Conservation (phyloP, 2,797 vertebrate genomes). For the Erpetoichthys calabaricus region DNA sequence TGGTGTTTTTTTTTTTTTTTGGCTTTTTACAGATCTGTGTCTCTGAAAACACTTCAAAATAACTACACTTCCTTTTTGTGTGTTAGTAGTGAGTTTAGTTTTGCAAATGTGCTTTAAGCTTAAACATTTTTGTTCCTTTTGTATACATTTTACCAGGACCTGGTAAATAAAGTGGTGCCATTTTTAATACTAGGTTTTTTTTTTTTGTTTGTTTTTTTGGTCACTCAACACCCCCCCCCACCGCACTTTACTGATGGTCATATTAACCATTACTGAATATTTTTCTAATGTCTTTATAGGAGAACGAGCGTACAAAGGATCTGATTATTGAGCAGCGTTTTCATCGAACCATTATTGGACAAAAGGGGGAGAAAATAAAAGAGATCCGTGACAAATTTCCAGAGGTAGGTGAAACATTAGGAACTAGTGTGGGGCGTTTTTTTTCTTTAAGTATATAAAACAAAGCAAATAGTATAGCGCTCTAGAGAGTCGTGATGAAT, state of each 20-base stretch:
- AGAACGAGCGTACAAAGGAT: constrained; percentile 98
- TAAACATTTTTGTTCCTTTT: no score
- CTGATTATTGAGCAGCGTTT: constrained; percentile 96
- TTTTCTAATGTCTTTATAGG: constrained; percentile 39
- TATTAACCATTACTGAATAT: background rate
- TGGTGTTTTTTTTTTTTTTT: no score
- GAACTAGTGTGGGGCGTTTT: background rate
- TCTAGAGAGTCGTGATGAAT: background rate
- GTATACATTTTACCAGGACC: no score
- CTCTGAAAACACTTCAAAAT: no score
- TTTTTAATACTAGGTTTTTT: no score
- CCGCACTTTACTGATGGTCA: no score
- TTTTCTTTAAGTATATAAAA: background rate
- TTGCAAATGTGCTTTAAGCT: no score
- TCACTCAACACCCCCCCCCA: background rate
- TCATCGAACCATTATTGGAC: constrained; percentile 95
- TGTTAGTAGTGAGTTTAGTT: no score
- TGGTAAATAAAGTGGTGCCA: no score
- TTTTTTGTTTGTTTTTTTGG: background rate
- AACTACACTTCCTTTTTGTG: no score
- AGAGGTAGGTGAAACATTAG: constrained; percentile 51
- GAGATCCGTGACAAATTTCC: constrained; percentile 96
- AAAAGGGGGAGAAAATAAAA: constrained; percentile 94
- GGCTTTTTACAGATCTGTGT: no score
- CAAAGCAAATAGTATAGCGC: no score